Percentiles rank a stretch among this genome's conserved stretches.
These are phyloP conservation scores for Thysanoteuthis rhombus DNA, from an alignment of 2,888 invertebrate species.

Conservation along the genomic window DNA sequence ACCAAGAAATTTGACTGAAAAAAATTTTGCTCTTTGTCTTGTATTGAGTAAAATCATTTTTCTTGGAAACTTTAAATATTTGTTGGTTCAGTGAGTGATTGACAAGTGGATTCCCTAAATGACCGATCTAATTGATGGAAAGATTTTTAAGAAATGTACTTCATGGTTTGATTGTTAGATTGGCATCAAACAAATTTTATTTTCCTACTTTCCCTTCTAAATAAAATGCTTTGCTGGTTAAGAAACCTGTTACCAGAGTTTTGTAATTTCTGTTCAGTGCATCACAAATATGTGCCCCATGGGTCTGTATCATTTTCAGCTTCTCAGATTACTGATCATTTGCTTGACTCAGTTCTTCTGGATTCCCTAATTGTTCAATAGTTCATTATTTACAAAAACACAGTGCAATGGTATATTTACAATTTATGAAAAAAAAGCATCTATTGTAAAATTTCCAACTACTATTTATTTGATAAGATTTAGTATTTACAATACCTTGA, in stretches of 20 bases:
- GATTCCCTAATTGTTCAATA: too few relatives aligned
- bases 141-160: neutral
- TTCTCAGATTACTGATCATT: too few relatives aligned
- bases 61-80: neutral
- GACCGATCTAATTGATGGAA: neutral
- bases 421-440: too few relatives aligned
- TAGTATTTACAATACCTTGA: too few relatives aligned
- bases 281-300: too few relatives aligned
- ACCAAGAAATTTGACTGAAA: neutral
- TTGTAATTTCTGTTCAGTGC: too few relatives aligned
- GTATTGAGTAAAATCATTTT: neutral
- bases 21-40: neutral
- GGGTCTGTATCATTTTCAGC: too few relatives aligned
- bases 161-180: neutral
- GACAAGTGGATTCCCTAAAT: neutral
- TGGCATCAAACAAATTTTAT: neutral
- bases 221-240: neutral
- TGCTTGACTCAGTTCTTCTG: too few relatives aligned
- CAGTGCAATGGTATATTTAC: too few relatives aligned
- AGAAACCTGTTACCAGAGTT: neutral
- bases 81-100: neutral
- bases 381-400: too few relatives aligned
- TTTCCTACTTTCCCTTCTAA: neutral
- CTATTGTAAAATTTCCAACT: too few relatives aligned
- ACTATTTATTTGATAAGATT: too few relatives aligned